Conservation (phyloP, 2,113 vertebrate genomes). For the Cyanistes caeruleus region DNA sequence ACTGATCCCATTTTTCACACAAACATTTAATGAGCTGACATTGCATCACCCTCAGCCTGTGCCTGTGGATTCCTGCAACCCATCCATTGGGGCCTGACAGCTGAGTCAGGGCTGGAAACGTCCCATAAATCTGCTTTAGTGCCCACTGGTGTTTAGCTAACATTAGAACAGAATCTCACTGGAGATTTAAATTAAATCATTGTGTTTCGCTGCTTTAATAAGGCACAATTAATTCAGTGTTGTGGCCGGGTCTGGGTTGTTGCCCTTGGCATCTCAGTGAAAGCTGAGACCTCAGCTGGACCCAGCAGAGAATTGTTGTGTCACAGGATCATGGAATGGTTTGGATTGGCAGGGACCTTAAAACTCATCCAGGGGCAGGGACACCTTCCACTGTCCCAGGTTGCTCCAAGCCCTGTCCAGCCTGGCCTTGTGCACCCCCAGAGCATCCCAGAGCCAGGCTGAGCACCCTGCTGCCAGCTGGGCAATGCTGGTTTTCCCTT, state of each 20-base stretch:
- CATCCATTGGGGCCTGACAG: background rate
- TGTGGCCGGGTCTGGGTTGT: background rate
- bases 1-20: background rate
- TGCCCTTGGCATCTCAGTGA: background rate
- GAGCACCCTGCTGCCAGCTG: background rate
- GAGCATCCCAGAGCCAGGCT: background rate
- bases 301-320: background rate
- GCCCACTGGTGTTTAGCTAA: background rate
- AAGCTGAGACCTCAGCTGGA: background rate
- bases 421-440: background rate
- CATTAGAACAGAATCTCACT: background rate
- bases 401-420: background rate
- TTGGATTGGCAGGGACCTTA: background rate
- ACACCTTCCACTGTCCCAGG: background rate
- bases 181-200: background rate
- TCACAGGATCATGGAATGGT: background rate
- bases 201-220: background rate
- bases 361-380: background rate
- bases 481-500: rapidly evolving
- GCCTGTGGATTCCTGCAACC: background rate
- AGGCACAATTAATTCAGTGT: background rate
- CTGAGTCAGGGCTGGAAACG: background rate
- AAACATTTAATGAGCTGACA: background rate
- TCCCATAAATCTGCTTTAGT: background rate
- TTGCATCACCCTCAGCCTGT: background rate